Base-by-base conservation (phyloP, 1,140 invertebrate species). In the Homalodisca vitripennis region DNA sequence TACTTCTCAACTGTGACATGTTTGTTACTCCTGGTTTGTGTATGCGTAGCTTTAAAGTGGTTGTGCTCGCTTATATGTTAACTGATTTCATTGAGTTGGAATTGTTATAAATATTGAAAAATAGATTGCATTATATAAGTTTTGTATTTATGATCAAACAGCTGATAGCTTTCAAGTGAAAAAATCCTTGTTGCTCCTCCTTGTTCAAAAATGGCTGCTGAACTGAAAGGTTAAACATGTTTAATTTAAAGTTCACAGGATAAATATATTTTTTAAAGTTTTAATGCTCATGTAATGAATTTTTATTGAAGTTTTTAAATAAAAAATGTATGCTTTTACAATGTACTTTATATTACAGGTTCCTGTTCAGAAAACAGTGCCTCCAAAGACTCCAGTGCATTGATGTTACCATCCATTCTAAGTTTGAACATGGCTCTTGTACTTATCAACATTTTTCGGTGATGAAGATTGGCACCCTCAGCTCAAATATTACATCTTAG, bases 391-490 rank as follows among this genome's bases (percentile, higher is more conserved):
- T 30, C 53, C 6, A 68, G 34, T 17, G 14, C 26, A 1, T 32
- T 66, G 20, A 30, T 73, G 41, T 26, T 73, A 17, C 69, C 72
- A n/a, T 60, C 69, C n/a, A n/a, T 70, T 20, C 24, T 70, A n/a
- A 14, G 29, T 24, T 20, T 69, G 31, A n/a, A 66, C 3, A 22
- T 53, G 2, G 14, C 66, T 26, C 20, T 67, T 0, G 26, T 47
- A n/a, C 27, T 71, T 3, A 60, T 71, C 31, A 41, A 34, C 22
- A 26, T 51, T 22, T 27, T 66, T 24, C 72, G 72, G 72, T 73
- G 72, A 73, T n/a, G n/a, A n/a, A n/a, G n/a, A n/a, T n/a, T n/a
- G n/a, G n/a, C n/a, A n/a, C n/a, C n/a, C n/a, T n/a, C n/a, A n/a
- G n/a, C n/a, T n/a, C n/a, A n/a, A n/a, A n/a, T n/a, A n/a, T n/a